These are phyloP conservation scores for Pseudochaenichthys georgianus DNA, from an alignment of 2,797 vertebrate genomes.

Conservation along the genomic window DNA sequence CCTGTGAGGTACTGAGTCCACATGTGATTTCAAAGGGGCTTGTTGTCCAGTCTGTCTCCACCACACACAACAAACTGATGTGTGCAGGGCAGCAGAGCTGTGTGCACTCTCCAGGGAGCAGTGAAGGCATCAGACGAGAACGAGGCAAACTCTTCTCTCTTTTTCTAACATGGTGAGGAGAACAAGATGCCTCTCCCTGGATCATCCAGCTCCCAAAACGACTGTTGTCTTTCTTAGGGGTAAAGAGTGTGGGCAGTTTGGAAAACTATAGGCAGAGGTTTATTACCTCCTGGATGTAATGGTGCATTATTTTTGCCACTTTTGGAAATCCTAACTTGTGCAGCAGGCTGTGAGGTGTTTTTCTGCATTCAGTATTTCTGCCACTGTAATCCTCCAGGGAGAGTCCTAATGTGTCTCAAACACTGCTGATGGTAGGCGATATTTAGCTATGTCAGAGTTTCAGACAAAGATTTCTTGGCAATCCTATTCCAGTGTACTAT, in stretches of 20 bases:
- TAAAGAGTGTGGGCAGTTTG: neutral
- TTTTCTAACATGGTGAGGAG: conserved; percentile 2
- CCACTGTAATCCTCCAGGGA: conserved; percentile 5
- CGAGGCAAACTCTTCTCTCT: conserved; percentile 15
- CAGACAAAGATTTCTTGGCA: conserved; percentile 22
- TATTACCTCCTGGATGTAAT: neutral
- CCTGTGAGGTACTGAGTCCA: conserved; percentile 28
- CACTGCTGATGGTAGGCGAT: neutral
- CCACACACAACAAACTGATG: conserved; percentile 31
- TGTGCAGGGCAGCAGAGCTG: conserved; percentile 39
- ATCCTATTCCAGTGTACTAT: neutral
- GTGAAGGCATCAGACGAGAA: conserved; percentile 28
- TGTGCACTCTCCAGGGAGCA: conserved; percentile 18
- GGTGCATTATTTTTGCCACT: neutral
- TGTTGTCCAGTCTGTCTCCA: conserved; percentile 27
- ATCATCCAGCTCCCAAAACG: conserved; percentile 2
- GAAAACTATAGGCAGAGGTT: conserved; percentile 1
- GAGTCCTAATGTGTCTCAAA: conserved; percentile 1
- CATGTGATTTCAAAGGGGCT: conserved; percentile 33
- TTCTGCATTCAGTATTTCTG: conserved; percentile 4
- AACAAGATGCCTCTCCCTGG: conserved; percentile 13
- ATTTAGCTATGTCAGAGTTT: conserved; percentile 6
- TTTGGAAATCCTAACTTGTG: conserved; percentile 2
- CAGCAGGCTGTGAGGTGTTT: neutral
- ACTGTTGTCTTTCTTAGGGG: conserved; percentile 1